A percentile compares a stretch with the other conserved stretches of the same genome.
Conservation (phyloP, 1,140 invertebrate species). For the Drosophila navojoa region DNA sequence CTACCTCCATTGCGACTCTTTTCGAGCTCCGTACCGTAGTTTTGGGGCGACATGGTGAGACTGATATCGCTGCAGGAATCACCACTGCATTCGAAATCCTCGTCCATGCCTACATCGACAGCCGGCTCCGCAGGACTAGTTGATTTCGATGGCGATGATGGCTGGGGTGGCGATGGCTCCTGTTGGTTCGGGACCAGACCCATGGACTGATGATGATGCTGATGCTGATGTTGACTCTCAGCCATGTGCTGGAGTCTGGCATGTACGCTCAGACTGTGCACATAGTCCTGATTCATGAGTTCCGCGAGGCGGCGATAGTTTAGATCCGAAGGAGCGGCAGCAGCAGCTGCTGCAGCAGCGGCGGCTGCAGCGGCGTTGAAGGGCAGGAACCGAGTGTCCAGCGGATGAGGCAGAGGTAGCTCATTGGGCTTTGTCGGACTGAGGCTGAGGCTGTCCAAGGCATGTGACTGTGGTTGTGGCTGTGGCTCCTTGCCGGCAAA, state of each 20-base stretch:
- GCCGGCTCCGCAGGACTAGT: slow-evolving; percentile 58
- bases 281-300: slow-evolving; percentile 75
- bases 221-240: slow-evolving; percentile 50
- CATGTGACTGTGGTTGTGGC: slow-evolving; percentile 34
- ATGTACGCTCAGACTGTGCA: slow-evolving; percentile 68
- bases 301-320: slow-evolving; percentile 70
- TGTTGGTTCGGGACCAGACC: slow-evolving; percentile 17
- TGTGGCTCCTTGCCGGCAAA: slow-evolving; percentile 41
- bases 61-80: slow-evolving; percentile 83
- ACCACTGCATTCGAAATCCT: slow-evolving; percentile 78
- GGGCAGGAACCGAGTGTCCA: slow-evolving; percentile 68
- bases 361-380: slow-evolving; percentile 44
- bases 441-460: slow-evolving; percentile 53
- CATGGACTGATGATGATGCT: slow-evolving; percentile 25
- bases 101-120: slow-evolving; percentile 75
- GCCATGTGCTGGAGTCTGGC: slow-evolving; percentile 71
- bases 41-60: slow-evolving; percentile 79
- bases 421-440: slow-evolving; percentile 37
- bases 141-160: slow-evolving; percentile 60
- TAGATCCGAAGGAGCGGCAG: slow-evolving; percentile 47
- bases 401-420: slow-evolving; percentile 52
- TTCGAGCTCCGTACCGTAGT: slow-evolving; percentile 71
- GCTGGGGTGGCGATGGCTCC: slow-evolving; percentile 19
- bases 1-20: slow-evolving; percentile 76
- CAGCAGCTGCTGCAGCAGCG: slow-evolving; percentile 22